phyloP scores from a whole-genome alignment of 30 jellyfish, hydroid and myxozoan genomes.

The Chironex yamaguchii region DNA sequence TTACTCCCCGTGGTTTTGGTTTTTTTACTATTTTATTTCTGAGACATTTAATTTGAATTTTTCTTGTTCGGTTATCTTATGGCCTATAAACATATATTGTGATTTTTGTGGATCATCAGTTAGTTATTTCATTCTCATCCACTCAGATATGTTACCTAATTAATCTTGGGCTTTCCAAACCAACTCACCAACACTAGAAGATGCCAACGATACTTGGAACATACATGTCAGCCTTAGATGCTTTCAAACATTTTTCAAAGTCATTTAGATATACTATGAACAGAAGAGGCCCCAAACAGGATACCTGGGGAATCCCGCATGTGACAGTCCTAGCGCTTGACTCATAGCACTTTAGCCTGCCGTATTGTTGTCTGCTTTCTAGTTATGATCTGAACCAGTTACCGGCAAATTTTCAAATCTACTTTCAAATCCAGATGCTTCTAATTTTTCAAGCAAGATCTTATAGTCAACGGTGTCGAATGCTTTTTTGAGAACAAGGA shows the following conservation, averaged over 20 bases:
- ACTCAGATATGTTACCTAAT: constrained; percentile 13
- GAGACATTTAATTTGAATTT: background rate
- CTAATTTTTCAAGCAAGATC: constrained; percentile 1
- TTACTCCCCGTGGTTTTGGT: constrained; percentile 35
- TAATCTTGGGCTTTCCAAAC: constrained; percentile 7
- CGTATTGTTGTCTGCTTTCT: background rate
- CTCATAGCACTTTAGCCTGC: too few relatives aligned
- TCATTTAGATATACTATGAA: constrained; percentile 55
- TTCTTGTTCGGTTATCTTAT: too few relatives aligned
- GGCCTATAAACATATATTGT: constrained; percentile 26
- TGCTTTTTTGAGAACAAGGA: constrained; percentile 13
- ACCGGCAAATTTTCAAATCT: too few relatives aligned
- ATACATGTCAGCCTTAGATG: constrained; percentile 53
- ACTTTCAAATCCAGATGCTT: constrained; percentile 3
- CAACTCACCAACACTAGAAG: background rate
- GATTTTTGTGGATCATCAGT: constrained; percentile 23
- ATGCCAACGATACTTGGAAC: constrained; percentile 27
- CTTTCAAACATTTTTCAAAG: constrained; percentile 32
- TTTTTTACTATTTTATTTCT: constrained; percentile 19
- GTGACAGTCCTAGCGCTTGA: too few relatives aligned
- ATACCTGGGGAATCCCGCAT: constrained; percentile 65
- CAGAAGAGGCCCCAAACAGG: constrained; percentile 60
- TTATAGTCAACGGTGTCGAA: constrained; percentile 20
- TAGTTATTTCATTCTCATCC: constrained; percentile 21
- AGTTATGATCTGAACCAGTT: constrained; percentile 20